Base-by-base conservation (phyloP, 2,888 invertebrate genomes). In the Tenthredo livida region DNA sequence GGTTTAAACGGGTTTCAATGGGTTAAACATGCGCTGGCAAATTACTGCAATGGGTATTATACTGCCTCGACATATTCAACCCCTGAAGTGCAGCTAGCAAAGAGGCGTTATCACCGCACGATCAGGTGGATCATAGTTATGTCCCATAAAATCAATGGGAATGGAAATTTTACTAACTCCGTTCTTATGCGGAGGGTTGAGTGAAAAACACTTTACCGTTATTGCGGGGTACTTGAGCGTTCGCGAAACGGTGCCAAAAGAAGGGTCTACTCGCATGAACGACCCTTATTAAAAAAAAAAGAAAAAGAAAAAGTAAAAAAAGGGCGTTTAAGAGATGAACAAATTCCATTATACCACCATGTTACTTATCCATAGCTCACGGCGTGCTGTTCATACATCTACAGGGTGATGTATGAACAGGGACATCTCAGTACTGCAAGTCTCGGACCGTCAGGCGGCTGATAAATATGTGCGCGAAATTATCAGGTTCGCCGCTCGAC, bases 61-160 rank as follows among this genome's bases (percentile, higher is more conserved):
- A 17, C 1, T 17, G 17, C 67, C 15, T 67, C 10, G 33, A 67
- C 33, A 33, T 17, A 33, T 17, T 67, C 12, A 67, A 17, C 67
- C 67, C 33, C 33, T 67, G 0, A 33, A 33, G 33, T 33, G 67
- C 67, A 67, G 29, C 29, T 67, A 67, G 67, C 4, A 33, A 67
- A 67, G 29, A 33, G 67, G 4, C 67, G 29, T 33, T 67, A 33
- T 67, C 67, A 25, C 67, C 61, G n/a, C n/a, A n/a, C 7, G 40
- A n/a, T n/a, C n/a, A 29, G 33, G n/a, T 70, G 25, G 29, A 67
- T 67, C 29, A 67, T 67, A 67, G 29, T 33, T 70, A 70, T 70
- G 15, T 70, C n/a, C 33, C 40, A 43, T 21, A 73, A 40, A 67
- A 67, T 43, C 67, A 29, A 67, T 67, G 67, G 40, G 21, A 73